Evolutionary conservation across 2,113 vertebrate species (phyloP).

Genomic region (Beaufortia kweichowensis): DNA sequence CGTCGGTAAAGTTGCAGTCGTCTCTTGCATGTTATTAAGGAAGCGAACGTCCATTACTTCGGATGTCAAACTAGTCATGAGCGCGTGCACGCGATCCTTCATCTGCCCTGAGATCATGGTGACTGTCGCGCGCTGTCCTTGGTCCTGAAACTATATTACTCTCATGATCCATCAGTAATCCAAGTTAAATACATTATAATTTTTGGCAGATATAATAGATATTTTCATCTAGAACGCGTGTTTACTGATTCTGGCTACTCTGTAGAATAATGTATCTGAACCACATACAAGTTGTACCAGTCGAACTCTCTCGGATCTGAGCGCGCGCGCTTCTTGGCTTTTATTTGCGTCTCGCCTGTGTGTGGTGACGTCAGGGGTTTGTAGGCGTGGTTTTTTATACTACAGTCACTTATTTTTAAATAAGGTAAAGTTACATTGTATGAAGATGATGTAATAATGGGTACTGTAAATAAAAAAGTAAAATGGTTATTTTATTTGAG

Average conservation of each 20-base stretch:
- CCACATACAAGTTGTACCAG: neutral
- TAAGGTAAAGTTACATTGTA: neutral
- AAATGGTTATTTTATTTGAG: too few species aligned
- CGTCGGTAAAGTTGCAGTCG: constrained; percentile 28
- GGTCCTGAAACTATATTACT: constrained; percentile 19
- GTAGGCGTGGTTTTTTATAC: neutral
- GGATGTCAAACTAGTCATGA: constrained; percentile 40
- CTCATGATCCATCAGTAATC: constrained; percentile 4
- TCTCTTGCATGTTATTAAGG: constrained; percentile 24
- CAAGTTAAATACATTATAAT: neutral
- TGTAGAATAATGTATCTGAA: neutral
- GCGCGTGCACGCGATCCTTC: constrained; percentile 26
- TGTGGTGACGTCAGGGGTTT: constrained; percentile 2
- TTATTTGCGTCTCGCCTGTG: constrained; percentile 11
- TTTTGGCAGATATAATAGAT: neutral
- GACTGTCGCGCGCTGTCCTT: constrained; percentile 13
- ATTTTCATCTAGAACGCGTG: neutral
- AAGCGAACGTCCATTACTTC: constrained; percentile 43
- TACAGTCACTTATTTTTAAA: neutral
- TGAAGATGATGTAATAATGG: too few species aligned
- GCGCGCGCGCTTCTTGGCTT: neutral
- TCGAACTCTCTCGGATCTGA: neutral
- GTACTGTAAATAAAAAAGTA: too few species aligned
- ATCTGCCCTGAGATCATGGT: constrained; percentile 32
- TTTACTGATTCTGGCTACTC: neutral